Percentiles rank a stretch among this genome's conserved stretches.
Conservation (phyloP, 2,888 invertebrate genomes). For the Netelia virgata region DNA sequence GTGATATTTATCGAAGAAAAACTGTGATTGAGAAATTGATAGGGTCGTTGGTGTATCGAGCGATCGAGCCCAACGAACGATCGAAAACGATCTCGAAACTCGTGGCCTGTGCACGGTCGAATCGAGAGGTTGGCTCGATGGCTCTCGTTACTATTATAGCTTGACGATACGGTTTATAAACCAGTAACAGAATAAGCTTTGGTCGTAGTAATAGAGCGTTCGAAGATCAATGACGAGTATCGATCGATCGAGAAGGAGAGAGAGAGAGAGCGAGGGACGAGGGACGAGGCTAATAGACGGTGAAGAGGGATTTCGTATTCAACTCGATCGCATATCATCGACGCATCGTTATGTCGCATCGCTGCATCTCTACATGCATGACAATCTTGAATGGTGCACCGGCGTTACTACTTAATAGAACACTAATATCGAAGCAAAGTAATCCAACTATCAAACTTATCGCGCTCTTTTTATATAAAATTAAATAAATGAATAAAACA, state of each 20-base stretch:
- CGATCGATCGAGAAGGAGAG: conserved; percentile 12
- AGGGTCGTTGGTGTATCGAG: not conserved
- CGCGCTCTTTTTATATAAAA: not conserved
- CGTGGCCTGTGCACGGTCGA: not conserved
- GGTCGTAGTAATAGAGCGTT: conserved; percentile 39
- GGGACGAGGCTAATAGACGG: conserved; percentile 26
- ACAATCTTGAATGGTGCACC: not conserved
- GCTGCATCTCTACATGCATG: conserved; percentile 8
- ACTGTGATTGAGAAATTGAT: not conserved
- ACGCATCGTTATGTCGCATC: conserved; percentile 11
- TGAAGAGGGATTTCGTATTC: conserved; percentile 2
- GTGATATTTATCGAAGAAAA: not conserved
- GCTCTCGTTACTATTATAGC: not conserved
- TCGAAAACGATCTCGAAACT: not conserved
- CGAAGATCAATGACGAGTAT: conserved; percentile 49
- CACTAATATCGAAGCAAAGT: not conserved
- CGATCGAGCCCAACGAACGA: not conserved
- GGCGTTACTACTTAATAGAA: not conserved
- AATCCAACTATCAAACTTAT: not conserved
- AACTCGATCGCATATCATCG: conserved; percentile 14
- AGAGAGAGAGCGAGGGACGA: not conserved
- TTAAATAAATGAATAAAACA: not conserved
- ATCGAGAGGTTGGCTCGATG: conserved; percentile 14
- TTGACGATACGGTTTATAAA: conserved; percentile 5
- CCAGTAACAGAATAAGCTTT: conserved; percentile 22